Evolutionary conservation across 2,888 invertebrate genomes (phyloP), one percentile per base, ranked within the genome.

Genomic region (Drosophila borealis): DNA sequence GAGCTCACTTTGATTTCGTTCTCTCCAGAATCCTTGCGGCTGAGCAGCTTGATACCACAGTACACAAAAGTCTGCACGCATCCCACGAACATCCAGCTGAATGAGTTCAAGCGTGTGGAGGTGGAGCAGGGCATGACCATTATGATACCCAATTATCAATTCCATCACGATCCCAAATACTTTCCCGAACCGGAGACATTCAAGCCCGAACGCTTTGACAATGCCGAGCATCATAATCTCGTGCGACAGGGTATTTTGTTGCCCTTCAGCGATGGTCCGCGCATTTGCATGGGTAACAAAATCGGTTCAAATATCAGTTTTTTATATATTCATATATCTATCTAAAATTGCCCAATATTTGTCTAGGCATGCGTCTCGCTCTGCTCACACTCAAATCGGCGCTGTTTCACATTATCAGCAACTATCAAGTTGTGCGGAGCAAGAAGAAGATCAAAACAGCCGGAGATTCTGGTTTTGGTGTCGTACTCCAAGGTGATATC

Each of bases 231-330:
- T 13, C 86, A 84, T 21, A 77, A 84, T 14, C 73, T 88, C 1
- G 73, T 78, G 0, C 86, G 82, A 2, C 69, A 76, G 48, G 91
- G 92, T 0, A 74, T 83, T 2, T 80, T 91, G 34, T 34, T 92
- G 14, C 91, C 92, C 0, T 92, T 92, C 25, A 91, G 92, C 8
- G 87, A 91, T 78, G 92, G 91, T 2, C 92, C 91, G 0, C 75
- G 91, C 10, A 88, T 87, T 4, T 92, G 91, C 71, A 81, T 88
- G 64, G 92, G 92, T 51, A 10, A 0, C 1, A 8, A 19, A 29
- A 25, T 17, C 29, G 10, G 14, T 21, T 9, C 10, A n/a, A 21
- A 13, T 17, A n/a, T 25, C 10, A 17, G 4, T 14, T 39, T 14
- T 39, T 13, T 39, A 29, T 25, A 0, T 6, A 54, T 10, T 37